Base-by-base conservation (phyloP, 2,797 vertebrate genomes). In the Nothura maculosa region DNA sequence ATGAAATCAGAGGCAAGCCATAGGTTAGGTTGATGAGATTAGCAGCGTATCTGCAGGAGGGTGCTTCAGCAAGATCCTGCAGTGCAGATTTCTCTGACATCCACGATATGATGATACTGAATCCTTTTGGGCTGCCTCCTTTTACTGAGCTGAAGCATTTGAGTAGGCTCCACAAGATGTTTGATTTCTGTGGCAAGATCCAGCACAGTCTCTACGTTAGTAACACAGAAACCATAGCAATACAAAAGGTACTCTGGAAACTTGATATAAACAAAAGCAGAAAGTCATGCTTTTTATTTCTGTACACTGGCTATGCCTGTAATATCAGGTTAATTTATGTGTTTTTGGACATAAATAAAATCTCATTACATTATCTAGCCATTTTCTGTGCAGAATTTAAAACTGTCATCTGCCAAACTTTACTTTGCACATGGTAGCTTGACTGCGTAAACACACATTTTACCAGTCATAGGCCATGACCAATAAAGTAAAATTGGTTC, bases 11-110 rank as follows among this genome's bases (percentile, higher is more conserved):
- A 96, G 47, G 63, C 60, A 20, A 92, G 52, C 73, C 87, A 89
- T 84, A 92, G 94, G 79, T 95, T 93, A 89, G 85, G 93, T 91
- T 93, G 94, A 92, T 85, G 77, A 84, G 85, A 87, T 79, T 92
- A 91, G 27, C 85, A 73, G 68, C 74, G 74, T 89, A 93, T 79
- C 86, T 0, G 1, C 4, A 3, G 69, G 55, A 91, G 70, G 58
- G 75, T 92, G 68, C 95, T 80, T 47, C 87, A 27, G 0, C 63
- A 52, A 82, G 15, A 40, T 48, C 55, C 87, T 63, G 81, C 69
- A 7, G 75, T 82, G 69, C 28, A 87, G 20, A 54, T 43, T 69
- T 86, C 79, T 83, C 81, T 89, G 45, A 34, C 18, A 0, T 2
- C 2, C 42, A 54, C 50, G 48, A 1, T 48, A 57, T 57, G 73